These are phyloP conservation scores for Martes flavigula DNA, from an alignment of 2,797 vertebrate species.

Conservation along the genomic window DNA sequence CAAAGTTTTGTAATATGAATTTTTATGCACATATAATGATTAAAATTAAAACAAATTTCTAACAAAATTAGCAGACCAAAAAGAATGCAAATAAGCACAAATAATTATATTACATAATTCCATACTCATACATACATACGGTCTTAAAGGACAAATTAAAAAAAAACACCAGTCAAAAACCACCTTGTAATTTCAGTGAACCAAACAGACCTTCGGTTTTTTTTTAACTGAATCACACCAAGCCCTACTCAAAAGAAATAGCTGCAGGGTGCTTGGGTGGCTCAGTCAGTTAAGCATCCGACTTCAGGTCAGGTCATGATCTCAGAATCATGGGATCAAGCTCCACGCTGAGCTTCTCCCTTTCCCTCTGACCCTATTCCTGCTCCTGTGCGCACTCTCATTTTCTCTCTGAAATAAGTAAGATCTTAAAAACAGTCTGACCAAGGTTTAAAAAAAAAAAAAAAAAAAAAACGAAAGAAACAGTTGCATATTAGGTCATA, in stretches of 20 bases:
- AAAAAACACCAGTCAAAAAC: neutral
- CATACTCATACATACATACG: neutral
- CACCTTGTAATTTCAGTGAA: slow-evolving; percentile 25
- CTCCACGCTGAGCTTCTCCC: no score
- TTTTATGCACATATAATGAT: slow-evolving; percentile 1
- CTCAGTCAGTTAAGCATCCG: no score
- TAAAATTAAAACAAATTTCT: slow-evolving; percentile 41
- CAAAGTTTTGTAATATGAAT: neutral
- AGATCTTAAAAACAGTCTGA: neutral
- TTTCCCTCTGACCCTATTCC: neutral
- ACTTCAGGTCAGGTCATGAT: no score
- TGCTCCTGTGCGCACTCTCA: no score
- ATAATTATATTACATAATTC: neutral
- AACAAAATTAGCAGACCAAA: slow-evolving; percentile 26
- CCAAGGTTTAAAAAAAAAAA: neutral
- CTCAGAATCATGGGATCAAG: no score
- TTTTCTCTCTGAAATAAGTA: neutral
- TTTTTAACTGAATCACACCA: neutral
- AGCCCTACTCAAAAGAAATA: neutral
- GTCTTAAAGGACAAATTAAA: neutral
- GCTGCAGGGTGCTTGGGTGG: neutral
- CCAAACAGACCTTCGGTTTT: neutral
- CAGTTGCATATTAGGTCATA: neutral
- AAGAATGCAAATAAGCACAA: neutral
- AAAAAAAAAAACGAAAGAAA: slow-evolving; percentile 1